Base-by-base conservation (phyloP, 2,888 invertebrate species). In the Argyresthia goedartella region DNA sequence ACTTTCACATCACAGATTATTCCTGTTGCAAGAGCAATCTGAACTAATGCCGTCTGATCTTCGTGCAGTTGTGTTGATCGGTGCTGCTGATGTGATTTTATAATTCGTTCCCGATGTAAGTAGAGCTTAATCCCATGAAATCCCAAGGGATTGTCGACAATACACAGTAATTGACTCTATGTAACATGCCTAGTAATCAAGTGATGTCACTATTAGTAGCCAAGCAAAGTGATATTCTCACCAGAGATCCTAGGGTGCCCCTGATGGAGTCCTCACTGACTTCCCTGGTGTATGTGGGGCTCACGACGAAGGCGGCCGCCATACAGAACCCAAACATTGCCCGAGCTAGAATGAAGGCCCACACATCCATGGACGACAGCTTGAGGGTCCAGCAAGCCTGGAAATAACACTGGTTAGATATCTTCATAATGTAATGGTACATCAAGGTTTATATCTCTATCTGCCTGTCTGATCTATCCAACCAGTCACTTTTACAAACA, bases 181-280 rank as follows among this genome's bases (percentile, higher is more conserved):
- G 2, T 25, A 6, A 25, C 25, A 25, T 25, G 25, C 6, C 2
- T 25, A 4, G 25, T 25, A 6, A 25, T 25, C 25, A 25, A 25
- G 2, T 25, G 25, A 25, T 25, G 6, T 25, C 2, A 25, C 2
- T 25, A 25, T 25, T 25, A 4, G 25, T 25, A 25, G 6, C 25
- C 25, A 25, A 4, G 25, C 6, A 25, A 25, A 25, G 3, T 6
- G 25, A 4, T 25, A 33, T 1, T 25, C 25, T 34, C 25, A 84
- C 55, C 33, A 55, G 15, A 7, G 51, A 49, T 0, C 55, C 55
- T 6, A 52, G 46, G 10, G 52, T 42, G 8, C 55, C 55, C 41
- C 55, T 47, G 10, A 55, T 25, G 1, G 50, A 43, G 41, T 55
- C 55, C 43, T 55, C 55, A 16, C 52, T 50, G 43, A 55, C 53